Evolutionary conservation across 2,113 vertebrate genomes (phyloP).

Genomic region (Oenanthe melanoleuca): DNA sequence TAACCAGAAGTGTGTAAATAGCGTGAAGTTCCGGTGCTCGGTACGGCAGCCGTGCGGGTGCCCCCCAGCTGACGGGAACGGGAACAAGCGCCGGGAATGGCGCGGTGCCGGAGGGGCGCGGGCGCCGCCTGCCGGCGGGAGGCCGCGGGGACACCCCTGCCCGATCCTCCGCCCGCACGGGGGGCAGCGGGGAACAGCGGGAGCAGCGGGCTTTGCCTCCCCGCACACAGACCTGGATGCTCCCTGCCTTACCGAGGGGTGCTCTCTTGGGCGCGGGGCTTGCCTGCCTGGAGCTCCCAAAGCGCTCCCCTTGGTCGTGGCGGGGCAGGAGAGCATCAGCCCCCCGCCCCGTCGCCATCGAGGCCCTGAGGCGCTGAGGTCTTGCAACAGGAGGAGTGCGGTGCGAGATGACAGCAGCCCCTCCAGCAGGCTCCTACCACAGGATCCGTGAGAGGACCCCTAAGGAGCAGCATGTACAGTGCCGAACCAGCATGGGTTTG

Average conservation of each 20-base stretch:
- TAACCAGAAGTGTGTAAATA: not conserved
- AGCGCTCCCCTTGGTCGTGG: no score
- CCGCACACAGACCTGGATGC: rapidly evolving
- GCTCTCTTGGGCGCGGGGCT: rapidly evolving
- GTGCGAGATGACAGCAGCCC: rapidly evolving
- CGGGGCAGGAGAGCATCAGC: rapidly evolving
- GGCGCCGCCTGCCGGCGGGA: not conserved
- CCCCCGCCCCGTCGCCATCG: rapidly evolving
- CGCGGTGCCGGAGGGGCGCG: not conserved
- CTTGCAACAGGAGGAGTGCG: rapidly evolving
- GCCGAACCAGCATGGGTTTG: not conserved
- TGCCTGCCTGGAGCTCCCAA: not conserved
- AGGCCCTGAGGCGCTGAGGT: not conserved
- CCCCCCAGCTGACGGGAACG: rapidly evolving
- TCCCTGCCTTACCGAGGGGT: rapidly evolving
- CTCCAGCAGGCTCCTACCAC: not conserved
- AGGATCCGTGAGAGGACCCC: not conserved
- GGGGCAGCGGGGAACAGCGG: no score
- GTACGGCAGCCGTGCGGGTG: rapidly evolving
- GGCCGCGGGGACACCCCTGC: rapidly evolving
- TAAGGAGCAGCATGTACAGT: not conserved
- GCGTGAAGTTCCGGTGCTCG: not conserved
- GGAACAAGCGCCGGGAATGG: not conserved
- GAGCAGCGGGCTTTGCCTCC: rapidly evolving
- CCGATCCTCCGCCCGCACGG: no score